These are phyloP conservation scores for Anhinga rufa DNA, from an alignment of 2,113 vertebrate genomes.

Conservation along the genomic window DNA sequence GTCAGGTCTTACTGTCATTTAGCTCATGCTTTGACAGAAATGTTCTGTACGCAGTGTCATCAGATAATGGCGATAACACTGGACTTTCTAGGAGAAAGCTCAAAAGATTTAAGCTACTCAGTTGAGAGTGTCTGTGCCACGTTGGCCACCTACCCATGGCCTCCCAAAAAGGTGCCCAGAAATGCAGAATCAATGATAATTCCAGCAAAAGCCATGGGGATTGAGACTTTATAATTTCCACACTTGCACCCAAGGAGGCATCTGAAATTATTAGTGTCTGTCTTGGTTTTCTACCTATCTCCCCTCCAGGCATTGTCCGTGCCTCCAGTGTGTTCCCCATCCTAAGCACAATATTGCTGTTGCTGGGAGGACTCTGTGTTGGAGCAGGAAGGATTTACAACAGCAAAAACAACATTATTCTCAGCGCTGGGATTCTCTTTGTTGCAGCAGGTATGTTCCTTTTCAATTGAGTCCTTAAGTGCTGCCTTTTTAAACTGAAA, in stretches of 20 bases:
- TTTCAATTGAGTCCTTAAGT: neutral
- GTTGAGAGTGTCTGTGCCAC: neutral
- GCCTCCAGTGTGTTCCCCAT: slow-evolving; percentile 98
- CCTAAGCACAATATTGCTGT: slow-evolving; percentile 88
- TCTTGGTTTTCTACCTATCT: neutral
- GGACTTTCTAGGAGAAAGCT: neutral
- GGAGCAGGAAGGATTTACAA: slow-evolving; percentile 90
- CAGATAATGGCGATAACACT: neutral
- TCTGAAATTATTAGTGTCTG: neutral
- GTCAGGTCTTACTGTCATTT: neutral
- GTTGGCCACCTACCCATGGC: neutral
- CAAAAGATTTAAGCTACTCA: neutral
- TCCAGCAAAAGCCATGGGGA: neutral
- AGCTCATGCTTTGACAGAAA: neutral
- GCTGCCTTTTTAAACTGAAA: neutral
- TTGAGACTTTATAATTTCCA: neutral
- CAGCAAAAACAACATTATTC: slow-evolving; percentile 92
- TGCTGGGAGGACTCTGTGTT: slow-evolving; percentile 91
- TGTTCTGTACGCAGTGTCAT: neutral
- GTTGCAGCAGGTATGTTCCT: slow-evolving; percentile 89
- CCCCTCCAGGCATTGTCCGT: slow-evolving; percentile 86
- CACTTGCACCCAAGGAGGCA: neutral
- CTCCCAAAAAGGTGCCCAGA: neutral
- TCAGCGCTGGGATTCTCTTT: slow-evolving; percentile 95
- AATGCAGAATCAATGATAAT: neutral